phyloP scores from a whole-genome alignment of 2,113 vertebrate genomes.

The Coregonus clupeaformis region DNA sequence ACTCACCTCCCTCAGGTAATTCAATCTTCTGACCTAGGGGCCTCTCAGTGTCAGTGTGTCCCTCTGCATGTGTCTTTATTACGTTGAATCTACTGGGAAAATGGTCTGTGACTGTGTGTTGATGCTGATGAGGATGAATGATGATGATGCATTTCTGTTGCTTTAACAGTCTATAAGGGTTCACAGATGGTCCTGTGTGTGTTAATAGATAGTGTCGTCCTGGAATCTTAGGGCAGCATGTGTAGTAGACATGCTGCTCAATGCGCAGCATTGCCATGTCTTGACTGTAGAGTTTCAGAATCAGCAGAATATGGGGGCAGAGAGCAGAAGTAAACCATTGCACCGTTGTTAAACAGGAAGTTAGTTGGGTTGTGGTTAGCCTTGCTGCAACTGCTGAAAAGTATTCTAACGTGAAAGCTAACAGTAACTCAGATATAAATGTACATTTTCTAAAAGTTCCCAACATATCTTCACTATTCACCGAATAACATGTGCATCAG shows the following conservation, averaged over 20 bases:
- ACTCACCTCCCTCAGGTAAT: slow-evolving; percentile 43
- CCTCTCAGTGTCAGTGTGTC: background rate
- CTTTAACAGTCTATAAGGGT: too few relatives aligned
- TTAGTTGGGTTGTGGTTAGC: background rate
- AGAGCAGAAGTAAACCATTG: background rate
- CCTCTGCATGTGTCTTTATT: background rate
- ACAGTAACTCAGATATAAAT: background rate
- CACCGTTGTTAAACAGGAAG: background rate
- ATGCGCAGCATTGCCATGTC: background rate
- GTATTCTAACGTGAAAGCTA: background rate
- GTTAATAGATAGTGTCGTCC: too few relatives aligned
- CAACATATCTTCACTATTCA: background rate
- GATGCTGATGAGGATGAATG: background rate
- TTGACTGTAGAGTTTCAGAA: background rate
- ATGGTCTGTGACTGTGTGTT: too few relatives aligned
- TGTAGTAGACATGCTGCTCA: too few relatives aligned
- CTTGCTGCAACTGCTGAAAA: background rate
- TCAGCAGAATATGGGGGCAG: background rate
- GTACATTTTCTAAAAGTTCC: background rate
- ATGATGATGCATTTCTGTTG: too few relatives aligned
- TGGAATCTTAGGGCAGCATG: too few relatives aligned
- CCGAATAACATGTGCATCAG: background rate
- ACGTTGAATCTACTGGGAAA: background rate
- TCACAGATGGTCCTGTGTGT: too few relatives aligned
- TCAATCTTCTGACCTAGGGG: background rate